A percentile compares a stretch with the other conserved stretches of the same genome.
Conservation (phyloP, 2,888 invertebrate species). For the Apocheima hispidaria region DNA sequence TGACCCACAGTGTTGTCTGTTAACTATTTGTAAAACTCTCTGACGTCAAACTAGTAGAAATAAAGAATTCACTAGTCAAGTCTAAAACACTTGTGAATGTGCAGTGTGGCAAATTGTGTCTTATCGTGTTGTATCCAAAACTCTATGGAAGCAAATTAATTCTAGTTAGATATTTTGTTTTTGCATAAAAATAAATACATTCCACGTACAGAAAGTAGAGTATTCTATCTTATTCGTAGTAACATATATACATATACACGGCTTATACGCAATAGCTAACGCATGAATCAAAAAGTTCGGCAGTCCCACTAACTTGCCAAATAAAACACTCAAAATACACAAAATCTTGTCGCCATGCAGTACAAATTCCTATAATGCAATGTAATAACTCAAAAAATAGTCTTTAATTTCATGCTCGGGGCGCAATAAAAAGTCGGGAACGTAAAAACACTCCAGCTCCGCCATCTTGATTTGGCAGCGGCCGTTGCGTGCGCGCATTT, state of each 20-base stretch:
- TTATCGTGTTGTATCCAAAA: no score
- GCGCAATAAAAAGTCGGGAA: conserved; percentile 48
- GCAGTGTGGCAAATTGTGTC: no score
- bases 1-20: no score
- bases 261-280: not conserved
- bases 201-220: no score
- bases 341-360: conserved; percentile 17
- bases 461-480: conserved; percentile 71
- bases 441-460: conserved; percentile 54
- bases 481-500: conserved; percentile 73
- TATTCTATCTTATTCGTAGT: no score
- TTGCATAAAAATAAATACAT: no score
- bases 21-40: no score
- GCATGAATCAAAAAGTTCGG: not conserved
- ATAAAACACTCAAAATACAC: conserved; percentile 3
- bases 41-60: no score
- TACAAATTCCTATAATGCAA: conserved; percentile 37
- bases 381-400: conserved; percentile 44
- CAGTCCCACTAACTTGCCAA: not conserved
- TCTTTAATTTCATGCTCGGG: conserved; percentile 48
- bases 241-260: not conserved
- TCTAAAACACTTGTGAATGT: no score
- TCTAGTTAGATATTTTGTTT: no score
- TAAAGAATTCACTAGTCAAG: no score
- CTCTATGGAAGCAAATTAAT: no score